Conservation (phyloP, 1,140 invertebrate genomes). For the Ganaspis sp. region DNA sequence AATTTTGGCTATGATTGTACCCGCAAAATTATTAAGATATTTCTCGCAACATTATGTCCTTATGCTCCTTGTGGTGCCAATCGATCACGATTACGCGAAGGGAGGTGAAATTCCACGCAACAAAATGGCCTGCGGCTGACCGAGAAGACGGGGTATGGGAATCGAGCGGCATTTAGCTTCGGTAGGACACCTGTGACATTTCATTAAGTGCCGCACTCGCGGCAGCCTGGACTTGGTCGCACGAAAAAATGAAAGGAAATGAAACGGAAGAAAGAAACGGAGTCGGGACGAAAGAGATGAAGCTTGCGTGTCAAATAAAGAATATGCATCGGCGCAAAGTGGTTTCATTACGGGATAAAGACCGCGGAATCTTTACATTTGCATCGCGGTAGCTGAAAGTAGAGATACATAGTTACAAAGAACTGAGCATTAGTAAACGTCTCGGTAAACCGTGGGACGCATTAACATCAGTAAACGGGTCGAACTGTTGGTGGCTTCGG, state of each 20-base stretch:
- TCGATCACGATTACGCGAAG: conserved; percentile 51
- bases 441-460: conserved; percentile 68
- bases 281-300: not conserved
- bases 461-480: conserved; percentile 72
- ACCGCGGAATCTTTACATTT: conserved; percentile 65
- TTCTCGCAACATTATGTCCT: not conserved
- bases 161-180: conserved; percentile 71
- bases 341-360: conserved; percentile 68
- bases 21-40: not conserved
- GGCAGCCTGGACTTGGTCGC: conserved; percentile 44
- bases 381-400: conserved; percentile 61
- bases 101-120: conserved; percentile 51
- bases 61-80: conserved; percentile 30
- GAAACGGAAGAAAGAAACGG: conserved; percentile 32
- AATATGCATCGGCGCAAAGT: conserved; percentile 60
- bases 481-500: conserved; percentile 59
- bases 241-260: conserved; percentile 43
- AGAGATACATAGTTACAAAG: conserved; percentile 53
- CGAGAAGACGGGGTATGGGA: conserved; percentile 64
- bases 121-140: conserved; percentile 48
- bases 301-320: conserved; percentile 26
- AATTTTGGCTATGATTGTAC: not conserved
- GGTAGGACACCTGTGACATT: conserved; percentile 76
- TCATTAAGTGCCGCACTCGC: conserved; percentile 69
- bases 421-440: conserved; percentile 73